Conservation (phyloP, 2,888 invertebrate species). For the Cyaniris semiargus region DNA sequence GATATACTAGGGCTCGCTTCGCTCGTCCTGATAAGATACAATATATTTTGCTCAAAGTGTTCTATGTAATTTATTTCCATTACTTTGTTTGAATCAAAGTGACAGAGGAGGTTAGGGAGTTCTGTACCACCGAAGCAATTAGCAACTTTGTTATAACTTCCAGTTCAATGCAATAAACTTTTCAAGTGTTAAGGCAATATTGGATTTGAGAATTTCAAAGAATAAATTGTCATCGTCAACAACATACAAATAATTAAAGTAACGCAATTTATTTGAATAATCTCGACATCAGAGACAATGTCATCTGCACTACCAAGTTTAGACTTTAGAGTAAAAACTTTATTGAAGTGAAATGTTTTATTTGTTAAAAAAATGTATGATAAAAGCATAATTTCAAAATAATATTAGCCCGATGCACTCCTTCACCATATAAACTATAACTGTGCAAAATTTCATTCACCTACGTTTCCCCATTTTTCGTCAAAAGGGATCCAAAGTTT, state of each 20-base stretch:
- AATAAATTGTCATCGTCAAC: background rate
- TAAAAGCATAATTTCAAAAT: no score
- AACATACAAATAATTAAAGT: background rate
- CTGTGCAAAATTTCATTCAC: no score
- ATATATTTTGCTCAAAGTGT: background rate
- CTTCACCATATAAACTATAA: no score
- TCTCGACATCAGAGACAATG: no score
- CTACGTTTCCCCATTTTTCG: no score
- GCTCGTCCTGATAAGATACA: background rate
- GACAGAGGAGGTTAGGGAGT: slow-evolving; percentile 14
- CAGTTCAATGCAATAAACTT: background rate
- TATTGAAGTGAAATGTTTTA: no score
- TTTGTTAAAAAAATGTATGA: no score
- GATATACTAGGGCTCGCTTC: background rate
- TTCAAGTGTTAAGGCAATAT: background rate
- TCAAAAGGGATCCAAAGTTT: no score
- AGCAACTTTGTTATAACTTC: slow-evolving; percentile 1
- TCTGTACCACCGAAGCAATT: slow-evolving; percentile 13
- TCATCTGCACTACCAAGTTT: no score
- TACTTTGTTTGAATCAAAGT: slow-evolving; percentile 8
- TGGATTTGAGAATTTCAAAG: background rate
- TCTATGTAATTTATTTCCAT: slow-evolving; percentile 6
- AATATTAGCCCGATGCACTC: no score
- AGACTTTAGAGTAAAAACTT: no score
- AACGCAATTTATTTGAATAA: background rate